These are phyloP conservation scores for Barnardius zonarius DNA, from an alignment of 2,113 vertebrate species.

Conservation along the genomic window DNA sequence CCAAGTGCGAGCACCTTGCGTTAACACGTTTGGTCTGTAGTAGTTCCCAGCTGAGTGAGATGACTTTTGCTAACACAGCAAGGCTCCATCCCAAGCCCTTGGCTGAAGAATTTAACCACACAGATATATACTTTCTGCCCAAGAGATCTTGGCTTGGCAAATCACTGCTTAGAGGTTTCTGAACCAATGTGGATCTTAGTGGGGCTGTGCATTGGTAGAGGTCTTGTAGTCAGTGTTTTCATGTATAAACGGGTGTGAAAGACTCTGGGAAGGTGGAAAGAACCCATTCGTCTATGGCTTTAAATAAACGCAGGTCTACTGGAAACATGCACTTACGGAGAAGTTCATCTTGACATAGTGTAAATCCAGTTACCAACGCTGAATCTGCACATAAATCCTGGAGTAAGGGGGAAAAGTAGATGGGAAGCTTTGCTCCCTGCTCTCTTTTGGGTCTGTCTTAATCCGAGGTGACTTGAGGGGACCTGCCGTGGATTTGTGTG, in stretches of 20 bases:
- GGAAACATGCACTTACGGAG: not conserved
- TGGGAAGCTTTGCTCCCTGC: not conserved
- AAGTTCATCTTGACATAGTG: not conserved
- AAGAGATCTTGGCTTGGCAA: not conserved
- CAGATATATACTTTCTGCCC: not conserved
- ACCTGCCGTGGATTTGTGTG: not conserved
- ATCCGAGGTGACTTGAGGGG: not conserved
- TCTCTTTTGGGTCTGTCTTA: not conserved
- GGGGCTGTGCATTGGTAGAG: not conserved
- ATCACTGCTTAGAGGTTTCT: not conserved
- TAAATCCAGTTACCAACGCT: not conserved
- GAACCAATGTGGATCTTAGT: not conserved
- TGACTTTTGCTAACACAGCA: not conserved
- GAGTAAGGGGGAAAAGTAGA: not conserved
- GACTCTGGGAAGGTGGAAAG: conserved; percentile 7
- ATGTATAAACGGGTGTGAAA: conserved; percentile 28
- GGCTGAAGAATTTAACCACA: not conserved
- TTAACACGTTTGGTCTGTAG: not conserved
- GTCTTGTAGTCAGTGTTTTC: not conserved
- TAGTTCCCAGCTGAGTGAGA: not conserved
- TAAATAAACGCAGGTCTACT: not conserved
- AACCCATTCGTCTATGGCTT: conserved; percentile 1
- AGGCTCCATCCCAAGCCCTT: not conserved
- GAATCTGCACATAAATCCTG: not conserved
- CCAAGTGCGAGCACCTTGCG: not conserved